phyloP scores from a whole-genome alignment of 37 sponge, comb jelly and placozoan species.

The Agelas oroides region DNA sequence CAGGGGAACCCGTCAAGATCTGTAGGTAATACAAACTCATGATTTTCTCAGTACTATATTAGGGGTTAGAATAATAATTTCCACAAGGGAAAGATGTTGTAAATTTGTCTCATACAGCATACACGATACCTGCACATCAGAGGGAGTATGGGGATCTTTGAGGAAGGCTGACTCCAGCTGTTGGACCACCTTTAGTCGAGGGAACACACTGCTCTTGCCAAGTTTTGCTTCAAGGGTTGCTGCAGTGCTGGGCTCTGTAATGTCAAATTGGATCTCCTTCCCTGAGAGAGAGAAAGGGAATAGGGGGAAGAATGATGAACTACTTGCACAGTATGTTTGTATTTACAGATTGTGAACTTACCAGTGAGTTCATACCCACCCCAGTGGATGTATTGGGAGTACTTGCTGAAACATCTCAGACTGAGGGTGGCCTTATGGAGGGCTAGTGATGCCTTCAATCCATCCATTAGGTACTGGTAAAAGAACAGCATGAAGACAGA shows the following conservation, averaged over 20 bases:
- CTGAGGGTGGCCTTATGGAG: slow-evolving; percentile 77
- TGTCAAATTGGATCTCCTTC: slow-evolving; percentile 31
- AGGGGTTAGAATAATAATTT: neutral
- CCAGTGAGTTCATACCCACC: slow-evolving; percentile 79
- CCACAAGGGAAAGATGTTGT: no score
- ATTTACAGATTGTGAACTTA: no score
- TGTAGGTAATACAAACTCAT: no score
- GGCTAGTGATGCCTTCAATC: slow-evolving; percentile 39
- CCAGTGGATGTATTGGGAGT: slow-evolving; percentile 79
- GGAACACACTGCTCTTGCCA: slow-evolving; percentile 45
- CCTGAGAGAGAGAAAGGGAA: no score
- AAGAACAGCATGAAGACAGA: slow-evolving; percentile 78
- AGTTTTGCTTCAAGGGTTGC: neutral
- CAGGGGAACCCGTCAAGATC: neutral
- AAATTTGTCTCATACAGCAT: no score
- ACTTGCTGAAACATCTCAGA: slow-evolving; percentile 68
- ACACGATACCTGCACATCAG: slow-evolving; percentile 63
- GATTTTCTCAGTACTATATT: neutral
- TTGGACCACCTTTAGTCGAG: slow-evolving; percentile 52
- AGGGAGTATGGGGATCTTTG: neutral
- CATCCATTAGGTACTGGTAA: slow-evolving; percentile 76
- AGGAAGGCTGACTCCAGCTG: slow-evolving; percentile 54
- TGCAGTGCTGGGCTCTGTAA: neutral
- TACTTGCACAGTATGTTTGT: no score
- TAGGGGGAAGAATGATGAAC: no score